Base-by-base conservation (phyloP, 2,113 vertebrate species). In the Crotalus viridis region DNA sequence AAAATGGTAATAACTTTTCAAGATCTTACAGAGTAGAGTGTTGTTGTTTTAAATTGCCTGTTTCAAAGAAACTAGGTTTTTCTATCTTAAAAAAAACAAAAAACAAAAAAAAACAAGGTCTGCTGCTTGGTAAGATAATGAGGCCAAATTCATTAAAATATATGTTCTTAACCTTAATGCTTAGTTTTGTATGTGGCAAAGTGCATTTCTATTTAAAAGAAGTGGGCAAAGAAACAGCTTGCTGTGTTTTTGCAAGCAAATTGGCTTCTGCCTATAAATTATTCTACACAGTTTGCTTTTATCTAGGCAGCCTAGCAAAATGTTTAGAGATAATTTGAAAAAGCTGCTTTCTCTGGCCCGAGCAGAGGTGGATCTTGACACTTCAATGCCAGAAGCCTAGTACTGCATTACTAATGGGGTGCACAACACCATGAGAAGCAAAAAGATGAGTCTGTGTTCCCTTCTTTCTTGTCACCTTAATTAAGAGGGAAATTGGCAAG, bases 201-300 rank as follows among this genome's bases (percentile, higher is more conserved):
- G 96, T 91, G 92, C 69, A 93, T 95, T 95, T 96, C 96, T 64
- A 69, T 89, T 90, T 90, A 91, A 94, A 95, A 96, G 94, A 26
- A 39, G 88, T 10, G 24, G 57, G 5, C 28, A 57, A 61, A 24
- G 24, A 22, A 88, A 61, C 93, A 93, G 91, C 96, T 95, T 51
- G 85, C 95, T 96, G 95, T 95, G 97, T 92, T 95, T 91, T 92
- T 94, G 93, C 95, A 94, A 96, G 94, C n/a, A 97, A 97, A 97
- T 95, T 96, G 94, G 94, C 96, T 93, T 85, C 94, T 95, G 92
- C 88, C 96, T 97, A 97, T 97, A 97, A 97, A 97, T 98, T 97
- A 98, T 97, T 97, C 97, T 94, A 93, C 92, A 69, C 94, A 93
- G 91, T 95, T 97, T 95, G 86, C 94, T 96, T 97, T 97, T 95